Conservation (phyloP, 2,797 vertebrate species). For the Bradypodion ventrale region DNA sequence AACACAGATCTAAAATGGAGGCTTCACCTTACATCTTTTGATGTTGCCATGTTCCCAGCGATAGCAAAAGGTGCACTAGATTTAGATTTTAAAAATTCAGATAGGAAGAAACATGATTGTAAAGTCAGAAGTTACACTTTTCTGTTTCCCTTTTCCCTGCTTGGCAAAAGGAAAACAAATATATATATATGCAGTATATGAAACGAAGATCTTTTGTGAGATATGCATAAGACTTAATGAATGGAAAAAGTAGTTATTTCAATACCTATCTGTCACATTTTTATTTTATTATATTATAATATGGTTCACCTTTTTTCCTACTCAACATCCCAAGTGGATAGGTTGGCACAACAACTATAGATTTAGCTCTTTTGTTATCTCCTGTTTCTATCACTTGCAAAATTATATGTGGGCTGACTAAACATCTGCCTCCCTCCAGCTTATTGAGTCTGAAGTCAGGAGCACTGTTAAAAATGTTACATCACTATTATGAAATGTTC, state of each 20-base stretch:
- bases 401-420: conserved; percentile 7
- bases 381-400: conserved; percentile 16
- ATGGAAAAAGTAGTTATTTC: not conserved
- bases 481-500: conserved; percentile 42
- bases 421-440: conserved; percentile 7
- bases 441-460: conserved; percentile 34
- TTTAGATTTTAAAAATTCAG: not conserved
- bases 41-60: not conserved
- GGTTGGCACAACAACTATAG: not conserved
- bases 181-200: no score
- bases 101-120: conserved; percentile 23
- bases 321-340: not conserved
- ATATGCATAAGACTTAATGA: not conserved
- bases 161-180: not conserved
- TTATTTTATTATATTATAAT: not conserved
- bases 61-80: not conserved
- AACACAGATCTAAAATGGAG: not conserved
- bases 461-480: not conserved
- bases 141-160: not conserved
- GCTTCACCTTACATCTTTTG: not conserved
- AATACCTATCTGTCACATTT: not conserved
- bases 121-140: not conserved
- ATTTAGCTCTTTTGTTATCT: conserved; percentile 14
- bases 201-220: not conserved
- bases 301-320: conserved; percentile 11